Base-by-base conservation (phyloP, 2,113 vertebrate species). In the Hiodon alosoides region DNA sequence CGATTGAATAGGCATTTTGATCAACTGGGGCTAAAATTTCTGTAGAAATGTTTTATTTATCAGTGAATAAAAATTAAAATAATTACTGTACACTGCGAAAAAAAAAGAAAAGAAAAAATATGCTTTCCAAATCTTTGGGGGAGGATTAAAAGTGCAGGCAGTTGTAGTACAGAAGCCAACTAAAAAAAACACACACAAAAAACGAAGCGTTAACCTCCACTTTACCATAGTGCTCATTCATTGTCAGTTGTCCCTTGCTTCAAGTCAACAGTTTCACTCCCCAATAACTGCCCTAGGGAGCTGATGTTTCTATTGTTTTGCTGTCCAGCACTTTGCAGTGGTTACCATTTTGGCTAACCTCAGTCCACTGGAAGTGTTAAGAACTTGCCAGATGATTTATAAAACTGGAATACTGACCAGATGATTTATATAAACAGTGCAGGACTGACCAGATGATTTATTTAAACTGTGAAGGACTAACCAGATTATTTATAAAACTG, bases 281-380 rank as follows among this genome's bases (percentile, higher is more conserved):
- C 66, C 31, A 74, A n/a, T 48, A 46, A 10, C 60, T 17, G 17
- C 17, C 31, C 13, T 58, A n/a, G 4, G 54, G 10, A 46, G 14
- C 64, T 67, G 64, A 67, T 67, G 73, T 67, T 74, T 74, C 73
- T 62, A 67, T 74, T 74, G 73, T 75, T 59, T 47, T 57, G 54
- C 31, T 17, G 64, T 68, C 51, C 53, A 50, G 64, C 54, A 7
- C 64, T 58, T 68, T 58, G 73, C 50, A 53, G 64, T 50, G 31
- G 67, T 4, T 10, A 67, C 64, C 64, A 67, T 57, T 74, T 74
- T 59, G 64, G 73, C 64, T 74, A 74, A 74, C 52, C 53, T 66
- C 64, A n/a, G 31, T 74, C 73, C 48, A 64, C 31, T 58, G 73
- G 50, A 65, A 54, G 31, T 58, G 61, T 55, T 74, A 74, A 67